Percentiles rank a stretch among this genome's conserved stretches.
Evolutionary conservation across 2,888 invertebrate species (phyloP).

Genomic region (Ormyrus labotus): DNA sequence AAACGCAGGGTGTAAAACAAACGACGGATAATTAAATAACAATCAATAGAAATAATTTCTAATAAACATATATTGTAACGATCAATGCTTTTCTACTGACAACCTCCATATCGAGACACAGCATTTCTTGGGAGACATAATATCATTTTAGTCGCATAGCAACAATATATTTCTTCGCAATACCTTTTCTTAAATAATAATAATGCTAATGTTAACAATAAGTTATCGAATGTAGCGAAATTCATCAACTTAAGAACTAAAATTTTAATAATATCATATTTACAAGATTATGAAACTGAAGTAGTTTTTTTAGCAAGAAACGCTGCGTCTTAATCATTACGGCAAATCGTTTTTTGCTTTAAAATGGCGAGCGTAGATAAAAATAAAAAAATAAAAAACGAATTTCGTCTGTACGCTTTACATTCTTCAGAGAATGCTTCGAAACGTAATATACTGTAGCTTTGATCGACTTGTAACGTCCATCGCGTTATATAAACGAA

Average conservation of each 20-base stretch:
- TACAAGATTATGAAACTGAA: background rate
- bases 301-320: background rate
- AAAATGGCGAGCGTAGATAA: constrained; percentile 7
- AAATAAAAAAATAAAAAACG: constrained; percentile 29
- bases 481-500: constrained; percentile 26
- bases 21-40: constrained; percentile 59
- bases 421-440: constrained; percentile 29
- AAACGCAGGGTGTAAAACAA: constrained; percentile 50
- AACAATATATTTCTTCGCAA: background rate
- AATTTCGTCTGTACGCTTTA: background rate
- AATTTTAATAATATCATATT: background rate
- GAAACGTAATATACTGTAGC: constrained; percentile 5
- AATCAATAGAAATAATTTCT: constrained; percentile 65
- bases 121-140: constrained; percentile 18
- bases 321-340: background rate
- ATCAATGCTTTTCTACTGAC: constrained; percentile 60
- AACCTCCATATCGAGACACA: constrained; percentile 3
- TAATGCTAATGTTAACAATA: background rate
- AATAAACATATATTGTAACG: constrained; percentile 61
- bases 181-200: background rate
- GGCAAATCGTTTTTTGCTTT: background rate
- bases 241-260: too few species aligned
- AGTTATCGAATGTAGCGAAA: background rate
- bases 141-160: background rate
- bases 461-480: background rate